Percentiles rank a stretch among this genome's conserved stretches.
Evolutionary conservation across 2,888 invertebrate genomes (phyloP).

Genomic region (Leptopilina myrica): DNA sequence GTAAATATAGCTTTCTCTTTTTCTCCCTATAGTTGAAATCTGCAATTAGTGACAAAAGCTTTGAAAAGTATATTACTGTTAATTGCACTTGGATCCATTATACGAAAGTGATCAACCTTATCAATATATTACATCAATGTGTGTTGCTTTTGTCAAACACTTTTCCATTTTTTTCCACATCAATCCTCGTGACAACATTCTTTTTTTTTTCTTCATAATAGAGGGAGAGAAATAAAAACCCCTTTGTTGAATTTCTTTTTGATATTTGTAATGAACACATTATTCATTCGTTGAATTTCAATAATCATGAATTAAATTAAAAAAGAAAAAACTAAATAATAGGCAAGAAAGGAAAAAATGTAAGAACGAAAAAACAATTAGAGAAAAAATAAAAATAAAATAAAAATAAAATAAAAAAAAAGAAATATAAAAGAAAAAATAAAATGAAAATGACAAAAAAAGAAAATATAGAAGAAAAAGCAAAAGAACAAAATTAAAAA

Average conservation of each 20-base stretch:
- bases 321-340: too few species aligned
- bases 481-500: too few species aligned
- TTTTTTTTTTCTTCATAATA: too few species aligned
- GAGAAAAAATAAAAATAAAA: too few species aligned
- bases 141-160: not conserved
- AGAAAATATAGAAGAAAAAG: too few species aligned
- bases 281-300: not conserved
- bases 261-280: not conserved
- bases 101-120: constrained; percentile 20
- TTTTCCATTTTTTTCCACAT: not conserved
- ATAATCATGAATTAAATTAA: not conserved
- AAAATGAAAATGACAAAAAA: too few species aligned
- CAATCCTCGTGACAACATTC: not conserved
- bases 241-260: not conserved
- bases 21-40: not conserved
- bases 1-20: not conserved
- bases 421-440: too few species aligned
- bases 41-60: constrained; percentile 11
- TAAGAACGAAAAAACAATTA: too few species aligned
- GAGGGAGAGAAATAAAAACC: not conserved
- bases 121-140: not conserved
- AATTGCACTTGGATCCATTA: not conserved
- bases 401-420: too few species aligned
- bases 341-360: too few species aligned
- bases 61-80: not conserved